Percentiles rank a stretch among this genome's conserved stretches.
These are phyloP conservation scores for Tipula unca DNA, from an alignment of 2,888 invertebrate species.

Conservation along the genomic window DNA sequence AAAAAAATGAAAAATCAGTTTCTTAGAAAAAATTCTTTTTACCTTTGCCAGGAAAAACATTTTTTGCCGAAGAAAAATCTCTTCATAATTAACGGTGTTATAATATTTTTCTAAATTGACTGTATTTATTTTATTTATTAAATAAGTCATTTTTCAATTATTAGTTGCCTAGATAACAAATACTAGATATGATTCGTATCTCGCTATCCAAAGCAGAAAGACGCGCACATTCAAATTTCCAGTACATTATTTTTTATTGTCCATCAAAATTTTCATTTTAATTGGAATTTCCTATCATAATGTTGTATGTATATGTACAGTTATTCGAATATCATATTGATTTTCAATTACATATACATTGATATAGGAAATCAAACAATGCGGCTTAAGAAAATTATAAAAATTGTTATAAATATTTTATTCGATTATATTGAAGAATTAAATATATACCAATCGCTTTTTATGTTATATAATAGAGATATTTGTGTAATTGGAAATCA, in stretches of 20 bases:
- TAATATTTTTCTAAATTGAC: background rate
- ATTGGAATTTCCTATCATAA: too few species aligned
- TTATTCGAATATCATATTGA: too few species aligned
- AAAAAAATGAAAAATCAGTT: background rate
- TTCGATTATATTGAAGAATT: background rate
- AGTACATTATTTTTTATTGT: too few species aligned
- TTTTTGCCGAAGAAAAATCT: background rate
- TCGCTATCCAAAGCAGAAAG: too few species aligned
- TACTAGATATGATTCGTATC: too few species aligned
- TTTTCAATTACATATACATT: too few species aligned
- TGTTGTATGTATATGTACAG: too few species aligned
- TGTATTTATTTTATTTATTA: background rate
- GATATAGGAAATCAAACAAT: background rate
- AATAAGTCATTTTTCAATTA: too few species aligned
- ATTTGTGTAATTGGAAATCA: background rate
- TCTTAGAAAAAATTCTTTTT: background rate
- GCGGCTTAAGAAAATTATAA: background rate
- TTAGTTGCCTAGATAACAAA: too few species aligned
- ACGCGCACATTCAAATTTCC: too few species aligned
- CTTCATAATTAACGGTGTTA: background rate
- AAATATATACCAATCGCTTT: background rate
- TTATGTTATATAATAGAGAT: background rate
- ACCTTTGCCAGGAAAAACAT: background rate
- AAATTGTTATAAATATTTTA: background rate
- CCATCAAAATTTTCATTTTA: too few species aligned